phyloP scores from a whole-genome alignment of 2,113 vertebrate genomes.

The Istiophorus platypterus region DNA sequence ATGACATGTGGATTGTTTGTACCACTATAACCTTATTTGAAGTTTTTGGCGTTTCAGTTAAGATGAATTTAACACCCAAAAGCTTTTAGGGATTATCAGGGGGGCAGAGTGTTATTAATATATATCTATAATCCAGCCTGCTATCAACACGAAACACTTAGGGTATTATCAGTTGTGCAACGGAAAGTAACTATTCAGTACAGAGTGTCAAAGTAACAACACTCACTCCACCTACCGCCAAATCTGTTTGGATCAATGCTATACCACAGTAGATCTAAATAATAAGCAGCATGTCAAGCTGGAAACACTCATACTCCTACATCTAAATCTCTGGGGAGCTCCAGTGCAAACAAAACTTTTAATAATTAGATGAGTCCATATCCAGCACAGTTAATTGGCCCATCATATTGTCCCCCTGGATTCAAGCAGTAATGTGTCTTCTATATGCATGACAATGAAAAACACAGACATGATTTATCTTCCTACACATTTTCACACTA shows the following conservation, averaged over 20 bases:
- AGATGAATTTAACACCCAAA: conserved; percentile 37
- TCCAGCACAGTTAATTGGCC: conserved; percentile 61
- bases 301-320: conserved; percentile 47
- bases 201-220: background rate
- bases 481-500: conserved; percentile 41
- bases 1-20: conserved; percentile 33
- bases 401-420: conserved; percentile 66
- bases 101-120: conserved; percentile 3
- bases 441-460: conserved; percentile 64
- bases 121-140: conserved; percentile 8
- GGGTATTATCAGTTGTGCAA: conserved; percentile 10
- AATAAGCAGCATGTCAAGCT: conserved; percentile 40
- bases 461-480: conserved; percentile 56
- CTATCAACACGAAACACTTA: conserved; percentile 33
- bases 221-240: conserved; percentile 10
- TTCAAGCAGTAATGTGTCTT: conserved; percentile 59
- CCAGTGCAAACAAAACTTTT: conserved; percentile 55
- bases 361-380: conserved; percentile 60
- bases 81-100: conserved; percentile 47
- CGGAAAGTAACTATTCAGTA: background rate
- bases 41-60: conserved; percentile 30
- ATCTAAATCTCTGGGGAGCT: conserved; percentile 42
- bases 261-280: conserved; percentile 28
- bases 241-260: conserved; percentile 18
- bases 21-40: conserved; percentile 25